Percentiles rank a stretch among this genome's conserved stretches.
These are phyloP conservation scores for Copsychus sechellarum DNA, from an alignment of 2,113 vertebrate genomes.

Conservation along the genomic window DNA sequence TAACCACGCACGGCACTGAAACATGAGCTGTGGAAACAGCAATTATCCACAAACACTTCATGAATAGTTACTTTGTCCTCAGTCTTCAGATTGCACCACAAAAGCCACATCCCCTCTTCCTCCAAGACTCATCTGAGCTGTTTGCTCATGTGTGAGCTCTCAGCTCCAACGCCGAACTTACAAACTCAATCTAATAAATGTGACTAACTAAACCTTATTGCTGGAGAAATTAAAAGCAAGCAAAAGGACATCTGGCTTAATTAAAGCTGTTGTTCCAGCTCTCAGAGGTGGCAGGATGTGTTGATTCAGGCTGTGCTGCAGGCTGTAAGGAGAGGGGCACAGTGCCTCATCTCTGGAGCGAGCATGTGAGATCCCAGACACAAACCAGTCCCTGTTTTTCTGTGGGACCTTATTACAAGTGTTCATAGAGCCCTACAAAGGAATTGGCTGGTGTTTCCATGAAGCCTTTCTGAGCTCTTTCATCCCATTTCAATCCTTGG, in stretches of 20 bases:
- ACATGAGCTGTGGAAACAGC: conserved; percentile 22
- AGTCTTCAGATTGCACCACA: conserved; percentile 10
- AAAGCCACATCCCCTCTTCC: not conserved
- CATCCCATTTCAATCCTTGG: fast-evolving
- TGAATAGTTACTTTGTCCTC: conserved; percentile 19
- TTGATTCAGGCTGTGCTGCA: not conserved
- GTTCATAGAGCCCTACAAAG: not conserved
- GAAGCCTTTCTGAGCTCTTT: not conserved
- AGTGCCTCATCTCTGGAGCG: not conserved
- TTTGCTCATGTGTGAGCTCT: conserved; percentile 59
- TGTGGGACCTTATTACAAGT: not conserved
- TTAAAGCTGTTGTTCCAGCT: conserved; percentile 28
- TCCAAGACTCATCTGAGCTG: conserved; percentile 64
- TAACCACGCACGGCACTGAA: not conserved
- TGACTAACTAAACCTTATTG: conserved; percentile 53
- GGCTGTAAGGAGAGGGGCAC: not conserved
- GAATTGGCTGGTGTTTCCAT: not conserved
- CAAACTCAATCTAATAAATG: conserved; percentile 56
- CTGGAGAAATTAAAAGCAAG: conserved; percentile 70
- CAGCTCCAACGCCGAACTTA: not conserved
- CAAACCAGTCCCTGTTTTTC: not conserved
- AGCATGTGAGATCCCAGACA: not conserved
- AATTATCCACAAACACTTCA: conserved; percentile 12
- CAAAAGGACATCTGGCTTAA: conserved; percentile 52
- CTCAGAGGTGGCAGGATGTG: not conserved